phyloP scores from a whole-genome alignment of 2,797 vertebrate species.

The Mus caroli region DNA sequence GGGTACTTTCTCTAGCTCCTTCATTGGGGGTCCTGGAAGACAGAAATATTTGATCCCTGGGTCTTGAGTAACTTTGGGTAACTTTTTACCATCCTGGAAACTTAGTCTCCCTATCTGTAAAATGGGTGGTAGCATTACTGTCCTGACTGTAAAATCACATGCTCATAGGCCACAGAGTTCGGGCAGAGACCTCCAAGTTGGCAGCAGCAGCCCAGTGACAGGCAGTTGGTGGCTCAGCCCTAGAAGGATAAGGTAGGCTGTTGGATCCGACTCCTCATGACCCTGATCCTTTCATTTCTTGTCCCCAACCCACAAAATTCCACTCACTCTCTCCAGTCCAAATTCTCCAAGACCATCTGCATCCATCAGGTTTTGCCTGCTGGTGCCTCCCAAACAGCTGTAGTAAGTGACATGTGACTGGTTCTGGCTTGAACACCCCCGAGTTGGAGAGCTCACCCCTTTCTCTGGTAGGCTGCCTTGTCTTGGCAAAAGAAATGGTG shows the following conservation, averaged over 20 bases:
- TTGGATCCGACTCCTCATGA: accelerated
- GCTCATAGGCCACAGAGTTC: neutral
- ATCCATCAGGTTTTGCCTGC: accelerated
- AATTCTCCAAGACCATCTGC: neutral
- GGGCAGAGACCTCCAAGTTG: neutral
- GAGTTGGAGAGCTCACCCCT: neutral
- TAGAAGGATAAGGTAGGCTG: neutral
- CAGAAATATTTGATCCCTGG: neutral
- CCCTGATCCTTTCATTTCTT: neutral
- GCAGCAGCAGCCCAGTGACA: no score
- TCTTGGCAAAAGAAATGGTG: accelerated
- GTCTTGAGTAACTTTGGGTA: neutral
- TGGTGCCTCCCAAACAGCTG: neutral
- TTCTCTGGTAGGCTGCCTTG: neutral
- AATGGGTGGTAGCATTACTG: neutral
- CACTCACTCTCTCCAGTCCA: neutral
- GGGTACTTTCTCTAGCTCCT: no score
- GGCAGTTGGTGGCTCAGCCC: no score
- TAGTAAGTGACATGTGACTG: neutral
- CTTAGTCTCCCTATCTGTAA: neutral
- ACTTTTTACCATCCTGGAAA: neutral
- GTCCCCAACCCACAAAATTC: neutral
- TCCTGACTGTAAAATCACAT: neutral
- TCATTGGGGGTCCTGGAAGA: neutral
- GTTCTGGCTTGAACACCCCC: neutral